Conservation (phyloP, 2,888 invertebrate genomes). For the Orthosia gracilis region DNA sequence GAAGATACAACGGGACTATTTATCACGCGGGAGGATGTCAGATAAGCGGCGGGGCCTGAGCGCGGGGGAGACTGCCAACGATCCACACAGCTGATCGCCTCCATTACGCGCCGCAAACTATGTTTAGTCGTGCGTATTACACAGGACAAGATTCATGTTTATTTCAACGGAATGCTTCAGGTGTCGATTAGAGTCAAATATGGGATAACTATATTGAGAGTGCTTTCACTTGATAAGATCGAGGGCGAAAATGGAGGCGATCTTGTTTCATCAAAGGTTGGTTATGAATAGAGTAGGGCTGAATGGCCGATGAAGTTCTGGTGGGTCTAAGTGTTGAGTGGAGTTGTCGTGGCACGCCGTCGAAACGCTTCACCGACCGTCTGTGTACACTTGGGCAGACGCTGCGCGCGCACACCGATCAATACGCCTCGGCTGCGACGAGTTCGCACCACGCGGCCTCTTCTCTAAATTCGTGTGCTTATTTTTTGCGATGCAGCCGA, state of each 20-base stretch:
- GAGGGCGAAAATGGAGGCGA: constrained; percentile 5
- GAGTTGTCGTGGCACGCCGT: constrained; percentile 83
- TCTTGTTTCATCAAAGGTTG: constrained; percentile 31
- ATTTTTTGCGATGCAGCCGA: constrained; percentile 82
- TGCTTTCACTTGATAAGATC: constrained; percentile 16
- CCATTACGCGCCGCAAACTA: constrained; percentile 69
- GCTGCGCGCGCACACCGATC: constrained; percentile 90
- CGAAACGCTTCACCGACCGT: constrained; percentile 84
- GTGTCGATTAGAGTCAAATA: constrained; percentile 49
- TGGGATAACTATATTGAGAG: constrained; percentile 35
- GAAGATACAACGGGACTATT: constrained; percentile 83
- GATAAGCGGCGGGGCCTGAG: constrained; percentile 77
- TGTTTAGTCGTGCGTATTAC: constrained; percentile 64
- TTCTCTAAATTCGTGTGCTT: constrained; percentile 85
- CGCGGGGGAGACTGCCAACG: constrained; percentile 66
- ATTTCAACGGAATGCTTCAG: constrained; percentile 56
- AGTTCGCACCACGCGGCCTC: constrained; percentile 85
- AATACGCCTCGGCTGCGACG: constrained; percentile 86
- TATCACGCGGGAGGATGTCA: constrained; percentile 83
- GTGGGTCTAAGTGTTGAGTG: constrained; percentile 84
- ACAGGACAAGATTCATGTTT: constrained; percentile 49
- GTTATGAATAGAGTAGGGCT: constrained; percentile 62
- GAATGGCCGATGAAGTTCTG: constrained; percentile 82
- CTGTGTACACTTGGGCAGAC: constrained; percentile 87
- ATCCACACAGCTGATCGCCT: constrained; percentile 77